These are phyloP conservation scores for Eristalis intricaria DNA, from an alignment of 2,888 invertebrate species.

Conservation along the genomic window DNA sequence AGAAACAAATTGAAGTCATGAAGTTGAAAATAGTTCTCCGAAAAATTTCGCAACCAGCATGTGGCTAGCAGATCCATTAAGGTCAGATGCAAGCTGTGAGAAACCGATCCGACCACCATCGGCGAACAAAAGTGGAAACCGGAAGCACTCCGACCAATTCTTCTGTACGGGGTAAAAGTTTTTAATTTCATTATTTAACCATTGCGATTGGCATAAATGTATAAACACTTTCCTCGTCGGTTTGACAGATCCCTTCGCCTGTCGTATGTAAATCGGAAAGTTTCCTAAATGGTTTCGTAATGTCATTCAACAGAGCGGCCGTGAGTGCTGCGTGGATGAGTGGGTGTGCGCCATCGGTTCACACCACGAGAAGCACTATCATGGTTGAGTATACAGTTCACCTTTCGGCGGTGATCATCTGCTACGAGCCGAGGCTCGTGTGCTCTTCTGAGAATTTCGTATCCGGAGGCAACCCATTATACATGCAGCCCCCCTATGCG, in stretches of 20 bases:
- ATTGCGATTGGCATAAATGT: slow-evolving; percentile 25
- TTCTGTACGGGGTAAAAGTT: slow-evolving; percentile 7
- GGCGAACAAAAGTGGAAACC: not conserved
- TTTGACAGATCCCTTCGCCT: not conserved
- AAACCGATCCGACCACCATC: not conserved
- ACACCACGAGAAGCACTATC: not conserved
- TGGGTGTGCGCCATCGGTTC: not conserved
- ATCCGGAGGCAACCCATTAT: slow-evolving; percentile 22
- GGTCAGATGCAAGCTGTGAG: slow-evolving; percentile 2
- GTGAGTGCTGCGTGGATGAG: not conserved
- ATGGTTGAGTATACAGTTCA: slow-evolving; percentile 1
- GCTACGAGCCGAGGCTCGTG: slow-evolving; percentile 7
- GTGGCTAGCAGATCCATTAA: slow-evolving; percentile 37
- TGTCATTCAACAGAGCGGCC: not conserved
- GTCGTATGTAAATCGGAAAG: slow-evolving; percentile 8
- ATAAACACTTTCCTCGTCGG: slow-evolving; percentile 22
- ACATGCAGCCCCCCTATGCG: not conserved
- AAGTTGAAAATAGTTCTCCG: slow-evolving; percentile 26
- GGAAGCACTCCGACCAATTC: slow-evolving; percentile 1
- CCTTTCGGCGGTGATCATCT: slow-evolving; percentile 17
- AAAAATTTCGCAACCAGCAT: slow-evolving; percentile 28
- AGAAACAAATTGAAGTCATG: slow-evolving; percentile 6
- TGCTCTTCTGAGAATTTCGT: slow-evolving; percentile 7
- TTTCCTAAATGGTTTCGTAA: not conserved
- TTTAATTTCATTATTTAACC: slow-evolving; percentile 32